Evolutionary conservation across 2,888 invertebrate species (phyloP), one percentile per base, ranked within the genome.

Genomic region (Doris montereyensis): DNA sequence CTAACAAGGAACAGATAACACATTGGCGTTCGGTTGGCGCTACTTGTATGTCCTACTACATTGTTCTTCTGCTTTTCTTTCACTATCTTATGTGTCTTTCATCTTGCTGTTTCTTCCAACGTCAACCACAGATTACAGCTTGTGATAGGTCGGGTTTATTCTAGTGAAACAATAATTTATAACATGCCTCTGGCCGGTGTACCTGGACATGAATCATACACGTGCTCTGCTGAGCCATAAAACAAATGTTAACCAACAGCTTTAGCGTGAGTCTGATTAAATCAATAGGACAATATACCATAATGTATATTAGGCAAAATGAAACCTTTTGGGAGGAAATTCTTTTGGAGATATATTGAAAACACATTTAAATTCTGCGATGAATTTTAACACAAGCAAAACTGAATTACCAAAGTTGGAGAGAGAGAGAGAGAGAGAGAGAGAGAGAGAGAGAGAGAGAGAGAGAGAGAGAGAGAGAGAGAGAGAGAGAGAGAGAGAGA

Each of bases 391-490:
- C 67, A 17, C 3, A 3, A 3, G 67, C 17, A 4, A 3, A 35
- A 26, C 2, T 8, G n/a, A 34, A 2, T n/a, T 28, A 2, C 13
- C 24, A 58, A 17, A 65, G 32, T 62, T 5, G 17, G 76, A 65
- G 26, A 35, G 76, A 24, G 60, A 26, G 60, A 26, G 58, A 58
- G 60, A 58, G 28, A 74, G 73, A 73, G 60, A 32, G 75, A 75
- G 62, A 60, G 62, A 62, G 75, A 75, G 75, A 75, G 75, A 75
- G 75, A 60, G 75, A 60, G 75, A 60, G 75, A 60, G 75, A 60
- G 75, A 60, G 75, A 60, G 75, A 60, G 75, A 60, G 75, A 60
- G 75, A 60, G 75, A 60, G 75, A 60, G 62, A 32, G 62, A 75
- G 75, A 75, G 32, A 28, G 21, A 28, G 32, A 24, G 57, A n/a